A percentile compares a stretch with the other conserved stretches of the same genome.
Evolutionary conservation across 2,888 invertebrate species (phyloP).

Genomic region (Thera britannica): DNA sequence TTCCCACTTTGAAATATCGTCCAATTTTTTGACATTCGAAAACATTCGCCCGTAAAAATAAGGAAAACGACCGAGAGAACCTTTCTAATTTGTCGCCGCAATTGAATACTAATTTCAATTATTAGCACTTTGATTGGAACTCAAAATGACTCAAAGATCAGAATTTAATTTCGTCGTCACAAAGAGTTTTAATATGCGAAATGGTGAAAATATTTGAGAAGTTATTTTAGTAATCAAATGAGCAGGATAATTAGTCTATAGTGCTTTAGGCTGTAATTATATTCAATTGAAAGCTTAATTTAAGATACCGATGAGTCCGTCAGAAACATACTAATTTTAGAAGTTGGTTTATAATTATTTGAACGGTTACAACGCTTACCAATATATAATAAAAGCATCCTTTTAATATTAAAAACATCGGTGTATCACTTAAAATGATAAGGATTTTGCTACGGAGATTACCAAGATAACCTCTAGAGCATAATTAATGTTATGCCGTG

Average conservation of each 20-base stretch:
- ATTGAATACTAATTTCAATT: constrained; percentile 47
- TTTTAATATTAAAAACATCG: constrained; percentile 62
- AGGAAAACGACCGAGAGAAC: constrained; percentile 45
- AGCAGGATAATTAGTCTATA: not conserved
- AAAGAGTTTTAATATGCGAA: constrained; percentile 19
- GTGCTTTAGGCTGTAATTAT: too few species aligned
- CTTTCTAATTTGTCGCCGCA: constrained; percentile 44
- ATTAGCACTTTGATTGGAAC: constrained; percentile 43
- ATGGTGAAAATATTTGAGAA: not conserved
- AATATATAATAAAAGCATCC: constrained; percentile 28
- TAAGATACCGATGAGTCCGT: not conserved
- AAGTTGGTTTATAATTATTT: not conserved
- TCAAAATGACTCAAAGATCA: constrained; percentile 36
- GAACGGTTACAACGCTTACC: constrained; percentile 44
- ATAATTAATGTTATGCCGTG: constrained; percentile 80
- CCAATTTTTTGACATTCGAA: constrained; percentile 67
- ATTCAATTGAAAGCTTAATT: too few species aligned
- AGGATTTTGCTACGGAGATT: constrained; percentile 71
- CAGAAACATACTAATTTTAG: too few species aligned
- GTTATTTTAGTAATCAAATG: not conserved
- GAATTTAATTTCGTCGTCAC: constrained; percentile 22
- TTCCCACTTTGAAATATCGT: constrained; percentile 71
- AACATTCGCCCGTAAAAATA: constrained; percentile 56
- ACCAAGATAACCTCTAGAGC: constrained; percentile 68
- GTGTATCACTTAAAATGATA: constrained; percentile 74